A percentile compares a stretch with the other conserved stretches of the same genome.
Conservation (phyloP, 1,140 invertebrate species). For the Apis dorsata region DNA sequence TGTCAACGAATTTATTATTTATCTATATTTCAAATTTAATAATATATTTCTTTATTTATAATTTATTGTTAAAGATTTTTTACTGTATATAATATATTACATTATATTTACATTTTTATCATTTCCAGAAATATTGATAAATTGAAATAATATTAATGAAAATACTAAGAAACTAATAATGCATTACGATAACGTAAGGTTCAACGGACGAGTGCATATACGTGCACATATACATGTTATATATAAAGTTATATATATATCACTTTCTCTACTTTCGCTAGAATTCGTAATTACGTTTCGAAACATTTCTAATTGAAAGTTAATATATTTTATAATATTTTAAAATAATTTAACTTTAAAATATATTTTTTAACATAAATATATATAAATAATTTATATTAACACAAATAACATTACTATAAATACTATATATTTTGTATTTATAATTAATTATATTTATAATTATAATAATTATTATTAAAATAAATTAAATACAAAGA, state of each 20-base stretch:
- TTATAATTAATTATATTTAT: too few relatives aligned
- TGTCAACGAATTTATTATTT: too few relatives aligned
- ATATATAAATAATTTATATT: too few relatives aligned
- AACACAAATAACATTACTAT: too few relatives aligned
- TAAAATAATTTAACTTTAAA: not conserved
- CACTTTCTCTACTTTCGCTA: slow-evolving; percentile 28
- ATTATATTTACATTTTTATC: not conserved
- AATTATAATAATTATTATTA: too few relatives aligned
- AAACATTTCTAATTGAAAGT: not conserved
- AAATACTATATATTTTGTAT: too few relatives aligned
- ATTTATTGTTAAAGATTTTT: not conserved
- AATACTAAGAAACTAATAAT: not conserved
- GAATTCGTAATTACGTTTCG: not conserved
- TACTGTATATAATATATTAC: not conserved
- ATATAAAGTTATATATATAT: not conserved
- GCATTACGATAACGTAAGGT: not conserved
- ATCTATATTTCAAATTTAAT: too few relatives aligned
- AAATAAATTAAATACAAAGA: too few relatives aligned
- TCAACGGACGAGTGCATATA: slow-evolving; percentile 17
- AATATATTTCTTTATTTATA: too few relatives aligned
- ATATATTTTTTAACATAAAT: too few relatives aligned
- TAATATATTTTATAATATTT: not conserved
- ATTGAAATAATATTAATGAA: not conserved
- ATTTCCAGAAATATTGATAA: not conserved
- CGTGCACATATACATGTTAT: not conserved